Base-by-base conservation (phyloP, 2,888 invertebrate genomes). In the Lithosia quadra region DNA sequence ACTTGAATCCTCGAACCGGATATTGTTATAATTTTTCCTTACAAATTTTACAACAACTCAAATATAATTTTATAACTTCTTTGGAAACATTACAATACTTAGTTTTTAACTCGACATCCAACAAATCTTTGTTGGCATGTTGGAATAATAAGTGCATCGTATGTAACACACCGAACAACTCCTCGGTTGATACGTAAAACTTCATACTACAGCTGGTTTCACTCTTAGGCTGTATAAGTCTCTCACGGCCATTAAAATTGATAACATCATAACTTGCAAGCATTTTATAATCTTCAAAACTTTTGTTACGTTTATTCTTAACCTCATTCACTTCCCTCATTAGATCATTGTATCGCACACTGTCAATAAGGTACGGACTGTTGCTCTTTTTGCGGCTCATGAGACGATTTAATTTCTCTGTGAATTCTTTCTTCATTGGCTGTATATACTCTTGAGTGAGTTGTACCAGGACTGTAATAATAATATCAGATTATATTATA, bases 41-140 rank as follows among this genome's bases (percentile, higher is more conserved):
- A 80, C 93, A 93, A 65, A 71, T 57, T 63, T 83, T 83, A 79
- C 92, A 93, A 78, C 91, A 89, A 55, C 79, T 79, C 58, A 92
- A 81, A 84, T 92, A 94, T 24, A 92, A 79, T 76, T 90, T 91
- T 18, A 93, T 91, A 18, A 86, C 90, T 78, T 92, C 91, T 80
- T 90, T 92, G 0, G 93, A 91, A 11, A 93, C 78, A 81, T 94
- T 93, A 83, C 92, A 92, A 77, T 90, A 92, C 75, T 92, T 92
- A 0, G 85, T 86, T 83, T 90, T 93, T 5, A 92, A 78, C 80
- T 92, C 85, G 0, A 63, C 18, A 58, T 92, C 88, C 87, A 94
- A 88, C 22, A 78, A 71, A 68, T 92, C 88, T 76, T 80, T 86
- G 67, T 85, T 74, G 0, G 91, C 89, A 80, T 93, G 93, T 5